Percentiles rank a stretch among this genome's conserved stretches.
phyloP scores from a whole-genome alignment of 2,113 vertebrate species.

The Alectura lathami region DNA sequence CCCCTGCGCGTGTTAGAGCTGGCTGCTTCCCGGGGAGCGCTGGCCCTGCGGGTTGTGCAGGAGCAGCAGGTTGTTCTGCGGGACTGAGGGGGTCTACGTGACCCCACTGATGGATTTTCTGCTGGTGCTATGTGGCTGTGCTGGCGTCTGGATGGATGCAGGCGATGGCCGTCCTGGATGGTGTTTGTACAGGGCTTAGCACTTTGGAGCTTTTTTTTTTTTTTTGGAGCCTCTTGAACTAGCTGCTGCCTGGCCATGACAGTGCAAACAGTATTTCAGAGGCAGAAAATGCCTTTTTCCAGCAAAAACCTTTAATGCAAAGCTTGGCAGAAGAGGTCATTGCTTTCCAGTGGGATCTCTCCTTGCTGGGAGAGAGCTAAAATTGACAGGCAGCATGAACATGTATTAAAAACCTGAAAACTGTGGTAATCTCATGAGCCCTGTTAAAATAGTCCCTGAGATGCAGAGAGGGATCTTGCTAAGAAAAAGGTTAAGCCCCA shows the following conservation, averaged over 20 bases:
- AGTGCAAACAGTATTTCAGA: neutral
- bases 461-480: neutral
- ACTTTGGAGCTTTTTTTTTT: neutral
- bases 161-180: neutral
- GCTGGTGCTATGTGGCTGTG: neutral
- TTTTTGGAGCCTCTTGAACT: neutral
- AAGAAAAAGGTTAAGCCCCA: neutral
- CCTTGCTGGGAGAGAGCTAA: neutral
- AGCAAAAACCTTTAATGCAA: neutral
- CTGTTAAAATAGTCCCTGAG: neutral
- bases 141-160: neutral
- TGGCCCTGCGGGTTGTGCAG: neutral
- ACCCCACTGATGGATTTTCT: neutral
- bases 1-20: neutral
- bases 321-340: neutral
- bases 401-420: neutral
- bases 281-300: neutral
- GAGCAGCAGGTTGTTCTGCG: neutral
- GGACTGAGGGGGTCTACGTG: neutral
- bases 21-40: accelerated
- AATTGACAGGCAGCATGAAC: neutral
- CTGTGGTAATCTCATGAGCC: neutral
- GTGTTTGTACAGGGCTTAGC: neutral
- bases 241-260: neutral
- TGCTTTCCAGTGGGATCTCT: neutral